Conservation (phyloP, 2,888 invertebrate genomes). For the Rotaria magnacalcarata region DNA sequence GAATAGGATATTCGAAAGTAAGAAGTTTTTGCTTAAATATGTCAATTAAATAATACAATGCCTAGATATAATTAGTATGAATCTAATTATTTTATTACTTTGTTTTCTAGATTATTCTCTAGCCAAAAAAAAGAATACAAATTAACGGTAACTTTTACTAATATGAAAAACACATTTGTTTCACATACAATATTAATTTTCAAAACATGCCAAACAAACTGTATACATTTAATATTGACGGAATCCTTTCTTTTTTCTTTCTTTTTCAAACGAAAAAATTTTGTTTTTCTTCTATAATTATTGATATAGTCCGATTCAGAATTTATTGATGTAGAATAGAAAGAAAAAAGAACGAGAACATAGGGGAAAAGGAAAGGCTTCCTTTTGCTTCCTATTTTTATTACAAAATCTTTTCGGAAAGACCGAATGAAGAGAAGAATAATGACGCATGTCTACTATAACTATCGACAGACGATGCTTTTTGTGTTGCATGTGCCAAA, state of each 20-base stretch:
- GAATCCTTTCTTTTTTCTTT: background rate
- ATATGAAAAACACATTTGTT: background rate
- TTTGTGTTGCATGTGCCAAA: background rate
- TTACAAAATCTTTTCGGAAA: conserved; percentile 6
- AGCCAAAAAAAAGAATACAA: no score
- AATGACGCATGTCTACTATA: background rate
- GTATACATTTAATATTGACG: background rate
- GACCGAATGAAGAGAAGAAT: conserved; percentile 13
- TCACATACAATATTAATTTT: background rate
- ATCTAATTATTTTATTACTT: background rate
- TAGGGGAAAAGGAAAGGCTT: background rate
- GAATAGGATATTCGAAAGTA: background rate
- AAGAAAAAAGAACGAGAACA: background rate
- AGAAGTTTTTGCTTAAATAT: background rate
- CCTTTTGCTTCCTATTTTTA: conserved; percentile 6
- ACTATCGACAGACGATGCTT: conserved; percentile 1
- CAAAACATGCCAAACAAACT: background rate
- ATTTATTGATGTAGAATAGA: conserved; percentile 4
- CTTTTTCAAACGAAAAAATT: background rate
- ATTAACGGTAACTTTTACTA: no score
- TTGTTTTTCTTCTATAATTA: conserved; percentile 1
- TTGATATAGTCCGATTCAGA: background rate
- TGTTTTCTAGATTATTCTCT: background rate
- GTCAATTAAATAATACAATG: background rate
- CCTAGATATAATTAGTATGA: background rate